phyloP scores from a whole-genome alignment of 1,140 invertebrate species.

The Belonocnema kinseyi region DNA sequence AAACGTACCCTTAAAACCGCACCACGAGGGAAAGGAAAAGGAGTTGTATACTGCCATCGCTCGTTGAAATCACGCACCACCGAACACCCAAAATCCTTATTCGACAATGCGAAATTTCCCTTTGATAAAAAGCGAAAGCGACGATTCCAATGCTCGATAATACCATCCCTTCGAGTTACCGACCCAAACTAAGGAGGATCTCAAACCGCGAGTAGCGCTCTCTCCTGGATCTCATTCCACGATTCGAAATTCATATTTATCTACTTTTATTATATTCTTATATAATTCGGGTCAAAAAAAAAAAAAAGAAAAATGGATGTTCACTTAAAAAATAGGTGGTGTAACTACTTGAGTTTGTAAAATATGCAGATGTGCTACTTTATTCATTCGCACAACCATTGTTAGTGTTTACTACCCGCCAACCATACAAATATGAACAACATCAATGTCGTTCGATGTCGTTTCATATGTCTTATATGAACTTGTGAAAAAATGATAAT shows the following conservation, averaged over 20 bases:
- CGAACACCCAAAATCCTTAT: conserved; percentile 8
- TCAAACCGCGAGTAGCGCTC: not conserved
- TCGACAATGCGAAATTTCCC: conserved; percentile 32
- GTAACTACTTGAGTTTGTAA: no score
- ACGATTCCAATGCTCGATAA: conserved; percentile 37
- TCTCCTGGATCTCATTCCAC: not conserved
- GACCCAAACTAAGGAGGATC: not conserved
- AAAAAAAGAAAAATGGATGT: no score
- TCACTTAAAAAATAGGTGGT: no score
- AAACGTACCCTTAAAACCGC: not conserved
- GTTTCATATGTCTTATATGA: no score
- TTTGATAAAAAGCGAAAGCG: not conserved
- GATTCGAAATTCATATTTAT: not conserved
- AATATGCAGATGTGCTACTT: no score
- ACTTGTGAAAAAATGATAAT: no score
- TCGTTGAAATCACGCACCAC: conserved; percentile 41
- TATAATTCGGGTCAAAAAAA: no score
- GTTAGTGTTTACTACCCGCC: no score
- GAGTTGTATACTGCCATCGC: conserved; percentile 48
- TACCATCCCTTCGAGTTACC: conserved; percentile 33
- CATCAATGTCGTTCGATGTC: no score
- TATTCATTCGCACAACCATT: no score
- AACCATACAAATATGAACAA: no score
- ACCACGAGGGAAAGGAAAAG: not conserved
- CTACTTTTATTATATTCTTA: no score